A percentile compares a stretch with the other conserved stretches of the same genome.
phyloP scores from a whole-genome alignment of 2,113 vertebrate species.

The Chaenocephalus aceratus region DNA sequence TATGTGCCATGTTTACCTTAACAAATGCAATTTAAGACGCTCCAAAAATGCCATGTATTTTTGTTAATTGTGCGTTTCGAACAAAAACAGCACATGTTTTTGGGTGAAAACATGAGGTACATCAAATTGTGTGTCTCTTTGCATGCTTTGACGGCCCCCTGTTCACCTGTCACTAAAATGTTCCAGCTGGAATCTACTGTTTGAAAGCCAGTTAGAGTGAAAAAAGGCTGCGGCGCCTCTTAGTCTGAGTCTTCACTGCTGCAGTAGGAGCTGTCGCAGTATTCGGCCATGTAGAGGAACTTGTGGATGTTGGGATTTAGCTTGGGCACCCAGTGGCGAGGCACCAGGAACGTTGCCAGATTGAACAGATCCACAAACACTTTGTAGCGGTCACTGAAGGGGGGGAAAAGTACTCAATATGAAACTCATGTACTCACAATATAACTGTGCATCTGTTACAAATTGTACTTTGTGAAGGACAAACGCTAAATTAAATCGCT shows the following conservation, averaged over 20 bases:
- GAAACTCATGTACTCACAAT: background rate
- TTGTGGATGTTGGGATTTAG: slow-evolving; percentile 92
- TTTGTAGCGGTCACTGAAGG: slow-evolving; percentile 94
- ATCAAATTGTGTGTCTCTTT: background rate
- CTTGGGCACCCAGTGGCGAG: slow-evolving; percentile 94
- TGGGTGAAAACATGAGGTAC: too few relatives aligned
- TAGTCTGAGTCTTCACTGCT: slow-evolving; percentile 97
- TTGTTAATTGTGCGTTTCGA: background rate
- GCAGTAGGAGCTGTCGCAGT: slow-evolving; percentile 95
- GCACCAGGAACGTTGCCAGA: slow-evolving; percentile 93
- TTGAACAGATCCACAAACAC: slow-evolving; percentile 99
- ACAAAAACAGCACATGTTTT: background rate
- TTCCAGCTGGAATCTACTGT: background rate
- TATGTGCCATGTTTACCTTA: too few relatives aligned
- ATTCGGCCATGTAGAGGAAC: slow-evolving; percentile 93
- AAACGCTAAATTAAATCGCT: background rate
- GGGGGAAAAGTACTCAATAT: slow-evolving; percentile 3
- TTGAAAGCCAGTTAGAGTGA: slow-evolving; percentile 1
- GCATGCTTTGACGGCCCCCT: background rate
- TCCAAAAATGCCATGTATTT: too few relatives aligned
- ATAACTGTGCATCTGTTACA: slow-evolving; percentile 5
- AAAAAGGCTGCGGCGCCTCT: background rate
- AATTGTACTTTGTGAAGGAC: slow-evolving; percentile 7
- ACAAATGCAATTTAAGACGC: too few relatives aligned
- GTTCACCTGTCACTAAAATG: background rate